Conservation (phyloP, 2,797 vertebrate genomes). For the Odontamblyopus rebecca region DNA sequence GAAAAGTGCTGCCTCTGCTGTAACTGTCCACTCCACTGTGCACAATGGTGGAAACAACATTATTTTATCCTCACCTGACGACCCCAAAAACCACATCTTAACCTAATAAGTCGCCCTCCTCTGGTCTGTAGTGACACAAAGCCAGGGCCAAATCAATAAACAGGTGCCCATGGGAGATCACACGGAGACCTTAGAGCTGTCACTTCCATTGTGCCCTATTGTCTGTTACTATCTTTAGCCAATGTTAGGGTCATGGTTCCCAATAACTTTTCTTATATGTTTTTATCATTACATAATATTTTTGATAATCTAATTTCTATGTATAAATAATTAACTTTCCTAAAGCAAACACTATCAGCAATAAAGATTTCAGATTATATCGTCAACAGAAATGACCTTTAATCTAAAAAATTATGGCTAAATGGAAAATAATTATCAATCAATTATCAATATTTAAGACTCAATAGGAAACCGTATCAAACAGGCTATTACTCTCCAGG, state of each 20-base stretch:
- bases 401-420: background rate
- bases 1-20: conserved; percentile 25
- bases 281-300: no score
- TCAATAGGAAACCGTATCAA: no score
- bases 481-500: no score
- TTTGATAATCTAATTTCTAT: no score
- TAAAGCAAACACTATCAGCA: background rate
- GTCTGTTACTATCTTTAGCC: conserved; percentile 20
- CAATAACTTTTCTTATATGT: no score
- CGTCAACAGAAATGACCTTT: background rate
- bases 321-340: no score
- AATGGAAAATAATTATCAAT: no score
- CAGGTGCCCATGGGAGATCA: conserved; percentile 45
- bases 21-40: background rate
- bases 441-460: no score
- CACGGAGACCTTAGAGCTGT: conserved; percentile 43
- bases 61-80: conserved; percentile 31
- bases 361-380: background rate
- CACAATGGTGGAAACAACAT: conserved; percentile 16
- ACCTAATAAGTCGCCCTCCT: conserved; percentile 54
- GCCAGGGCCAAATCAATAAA: conserved; percentile 73
- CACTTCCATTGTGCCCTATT: conserved; percentile 49
- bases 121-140: conserved; percentile 60
- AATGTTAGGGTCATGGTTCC: background rate
- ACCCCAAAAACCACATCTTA: conserved; percentile 34